These are phyloP conservation scores for Pagetopsis macropterus DNA, from an alignment of 2,797 vertebrate species.

Conservation along the genomic window DNA sequence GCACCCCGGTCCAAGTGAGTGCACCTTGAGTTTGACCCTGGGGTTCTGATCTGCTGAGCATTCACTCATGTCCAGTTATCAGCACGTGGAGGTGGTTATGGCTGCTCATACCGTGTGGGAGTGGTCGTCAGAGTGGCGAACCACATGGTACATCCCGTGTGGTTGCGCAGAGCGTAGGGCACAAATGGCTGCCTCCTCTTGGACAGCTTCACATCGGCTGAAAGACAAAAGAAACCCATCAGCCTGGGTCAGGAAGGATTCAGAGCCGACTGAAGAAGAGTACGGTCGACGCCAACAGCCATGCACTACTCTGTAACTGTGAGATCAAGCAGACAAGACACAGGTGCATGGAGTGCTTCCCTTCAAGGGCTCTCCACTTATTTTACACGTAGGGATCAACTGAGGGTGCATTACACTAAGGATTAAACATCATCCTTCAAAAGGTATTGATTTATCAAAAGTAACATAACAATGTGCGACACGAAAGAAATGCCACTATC, in stretches of 20 bases:
- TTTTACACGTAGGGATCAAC: neutral
- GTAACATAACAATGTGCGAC: neutral
- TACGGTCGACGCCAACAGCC: neutral
- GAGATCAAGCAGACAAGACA: constrained; percentile 3
- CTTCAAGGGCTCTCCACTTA: constrained; percentile 9
- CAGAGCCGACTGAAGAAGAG: no score
- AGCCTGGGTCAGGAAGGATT: neutral
- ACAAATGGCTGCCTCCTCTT: constrained; percentile 95
- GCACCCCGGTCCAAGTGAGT: neutral
- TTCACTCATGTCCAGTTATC: neutral
- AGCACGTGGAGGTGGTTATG: neutral
- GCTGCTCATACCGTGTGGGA: constrained; percentile 90
- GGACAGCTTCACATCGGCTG: constrained; percentile 89
- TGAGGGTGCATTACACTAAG: neutral
- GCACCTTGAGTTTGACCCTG: neutral
- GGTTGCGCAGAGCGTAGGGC: constrained; percentile 94
- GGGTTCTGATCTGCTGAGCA: neutral
- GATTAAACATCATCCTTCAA: no score
- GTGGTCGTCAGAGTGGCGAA: constrained; percentile 96
- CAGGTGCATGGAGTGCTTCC: neutral
- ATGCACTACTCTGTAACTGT: neutral
- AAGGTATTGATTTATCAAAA: no score
- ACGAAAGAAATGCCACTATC: neutral
- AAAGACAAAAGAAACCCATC: constrained; percentile 28
- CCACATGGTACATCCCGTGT: constrained; percentile 96